Conservation (phyloP, 53 echinoderm and acorn worm genomes). For the Arbacia lixula region DNA sequence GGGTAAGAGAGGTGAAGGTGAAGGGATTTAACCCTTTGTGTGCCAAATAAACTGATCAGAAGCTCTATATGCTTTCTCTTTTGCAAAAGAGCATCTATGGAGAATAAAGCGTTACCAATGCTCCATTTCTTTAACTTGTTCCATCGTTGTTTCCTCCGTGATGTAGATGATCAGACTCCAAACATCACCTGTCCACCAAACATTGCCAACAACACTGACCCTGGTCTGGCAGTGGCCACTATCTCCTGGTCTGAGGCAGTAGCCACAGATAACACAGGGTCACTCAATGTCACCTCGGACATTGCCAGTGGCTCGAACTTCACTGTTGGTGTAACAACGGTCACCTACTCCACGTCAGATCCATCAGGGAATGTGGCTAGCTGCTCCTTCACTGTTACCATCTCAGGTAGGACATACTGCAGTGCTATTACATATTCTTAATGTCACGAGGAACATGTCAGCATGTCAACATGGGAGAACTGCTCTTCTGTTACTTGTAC, state of each 20-base stretch:
- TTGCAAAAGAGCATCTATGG: no score
- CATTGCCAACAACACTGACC: slow-evolving; percentile 14
- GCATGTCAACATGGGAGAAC: not conserved
- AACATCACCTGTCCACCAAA: slow-evolving; percentile 48
- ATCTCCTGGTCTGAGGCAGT: slow-evolving; percentile 30
- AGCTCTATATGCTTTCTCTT: no score
- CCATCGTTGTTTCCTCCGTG: no score
- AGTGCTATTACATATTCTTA: no score
- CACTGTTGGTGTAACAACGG: slow-evolving; percentile 45
- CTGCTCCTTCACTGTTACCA: slow-evolving; percentile 60
- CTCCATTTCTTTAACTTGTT: no score
- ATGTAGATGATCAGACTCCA: slow-evolving; percentile 23
- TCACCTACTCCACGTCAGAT: slow-evolving; percentile 58
- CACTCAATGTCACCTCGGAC: slow-evolving; percentile 28
- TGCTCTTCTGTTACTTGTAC: no score
- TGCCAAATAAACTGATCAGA: no score
- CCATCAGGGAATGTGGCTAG: slow-evolving; percentile 36
- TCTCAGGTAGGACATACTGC: slow-evolving; percentile 44
- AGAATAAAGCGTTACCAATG: no score
- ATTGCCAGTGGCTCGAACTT: slow-evolving; percentile 44
- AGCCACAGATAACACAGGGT: slow-evolving; percentile 53
- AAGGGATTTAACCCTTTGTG: no score
- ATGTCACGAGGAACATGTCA: no score
- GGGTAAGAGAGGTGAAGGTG: no score
- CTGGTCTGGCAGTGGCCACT: slow-evolving; percentile 7